These are phyloP conservation scores for Diglossa cyanea DNA, from an alignment of 2,797 vertebrate genomes.

Conservation along the genomic window DNA sequence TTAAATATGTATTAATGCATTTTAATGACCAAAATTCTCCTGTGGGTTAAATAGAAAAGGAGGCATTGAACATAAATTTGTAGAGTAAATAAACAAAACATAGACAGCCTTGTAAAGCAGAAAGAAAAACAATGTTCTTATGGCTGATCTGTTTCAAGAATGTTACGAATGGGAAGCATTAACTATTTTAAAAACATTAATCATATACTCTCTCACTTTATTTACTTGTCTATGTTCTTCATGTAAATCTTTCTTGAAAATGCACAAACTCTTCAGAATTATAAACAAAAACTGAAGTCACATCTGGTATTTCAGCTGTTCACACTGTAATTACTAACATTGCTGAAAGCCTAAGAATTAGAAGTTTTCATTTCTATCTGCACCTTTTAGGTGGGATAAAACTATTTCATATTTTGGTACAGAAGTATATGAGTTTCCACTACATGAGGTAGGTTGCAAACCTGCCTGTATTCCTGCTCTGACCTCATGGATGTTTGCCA, in stretches of 20 bases:
- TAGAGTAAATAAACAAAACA: constrained; percentile 71
- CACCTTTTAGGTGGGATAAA: constrained; percentile 3
- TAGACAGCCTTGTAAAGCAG: constrained; percentile 57
- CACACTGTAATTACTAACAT: constrained; percentile 32
- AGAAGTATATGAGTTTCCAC: background rate
- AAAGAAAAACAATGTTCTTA: constrained; percentile 67
- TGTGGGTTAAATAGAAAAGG: constrained; percentile 33
- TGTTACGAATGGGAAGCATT: constrained; percentile 71
- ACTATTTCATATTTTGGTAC: background rate
- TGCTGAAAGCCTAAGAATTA: constrained; percentile 42
- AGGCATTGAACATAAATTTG: constrained; percentile 62
- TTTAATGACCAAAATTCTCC: constrained; percentile 42
- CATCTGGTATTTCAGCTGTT: constrained; percentile 64
- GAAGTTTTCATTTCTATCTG: constrained; percentile 41
- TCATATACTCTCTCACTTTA: constrained; percentile 72
- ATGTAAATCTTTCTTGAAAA: constrained; percentile 66
- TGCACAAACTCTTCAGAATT: constrained; percentile 57
- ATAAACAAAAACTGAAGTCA: constrained; percentile 44
- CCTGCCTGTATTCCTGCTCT: background rate
- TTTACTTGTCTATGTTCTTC: constrained; percentile 71
- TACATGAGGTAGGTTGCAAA: background rate
- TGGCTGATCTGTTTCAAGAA: constrained; percentile 55
- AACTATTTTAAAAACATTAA: constrained; percentile 74
- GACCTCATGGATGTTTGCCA: background rate
- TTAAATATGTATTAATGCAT: constrained; percentile 31